phyloP scores from a whole-genome alignment of 2,888 invertebrate genomes.

The Leptopilina drosophilae region DNA sequence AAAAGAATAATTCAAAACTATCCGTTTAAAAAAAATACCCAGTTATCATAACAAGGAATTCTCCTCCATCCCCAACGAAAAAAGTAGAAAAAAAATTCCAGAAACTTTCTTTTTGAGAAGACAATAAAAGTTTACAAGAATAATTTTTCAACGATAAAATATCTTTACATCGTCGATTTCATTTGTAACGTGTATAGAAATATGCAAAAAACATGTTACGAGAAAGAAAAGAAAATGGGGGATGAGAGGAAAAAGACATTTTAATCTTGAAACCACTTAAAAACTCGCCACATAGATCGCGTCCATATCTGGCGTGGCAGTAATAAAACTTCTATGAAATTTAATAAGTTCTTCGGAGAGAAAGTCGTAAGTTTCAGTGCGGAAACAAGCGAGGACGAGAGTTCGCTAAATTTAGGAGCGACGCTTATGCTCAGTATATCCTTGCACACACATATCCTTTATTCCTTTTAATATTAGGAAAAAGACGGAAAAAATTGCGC shows the following conservation, averaged over 20 bases:
- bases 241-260: constrained; percentile 63
- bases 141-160: neutral
- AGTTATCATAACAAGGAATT: too few relatives aligned
- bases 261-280: constrained; percentile 74
- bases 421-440: constrained; percentile 60
- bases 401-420: constrained; percentile 67
- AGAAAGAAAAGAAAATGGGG: constrained; percentile 45
- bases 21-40: too few relatives aligned
- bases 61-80: too few relatives aligned
- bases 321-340: constrained; percentile 75
- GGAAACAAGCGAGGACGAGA: constrained; percentile 63
- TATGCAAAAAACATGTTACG: constrained; percentile 58
- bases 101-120: neutral
- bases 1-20: too few relatives aligned
- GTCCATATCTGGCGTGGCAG: constrained; percentile 63
- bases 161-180: constrained; percentile 50
- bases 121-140: neutral
- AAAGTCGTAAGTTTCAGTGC: constrained; percentile 67
- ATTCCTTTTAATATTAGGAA: constrained; percentile 17
- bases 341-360: constrained; percentile 73
- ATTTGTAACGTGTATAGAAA: constrained; percentile 60
- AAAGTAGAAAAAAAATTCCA: neutral
- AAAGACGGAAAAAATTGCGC: neutral
- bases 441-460: constrained; percentile 35
- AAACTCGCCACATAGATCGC: constrained; percentile 73